These are phyloP conservation scores for Hipposideros larvatus DNA, from an alignment of 2,797 vertebrate genomes.

Conservation along the genomic window DNA sequence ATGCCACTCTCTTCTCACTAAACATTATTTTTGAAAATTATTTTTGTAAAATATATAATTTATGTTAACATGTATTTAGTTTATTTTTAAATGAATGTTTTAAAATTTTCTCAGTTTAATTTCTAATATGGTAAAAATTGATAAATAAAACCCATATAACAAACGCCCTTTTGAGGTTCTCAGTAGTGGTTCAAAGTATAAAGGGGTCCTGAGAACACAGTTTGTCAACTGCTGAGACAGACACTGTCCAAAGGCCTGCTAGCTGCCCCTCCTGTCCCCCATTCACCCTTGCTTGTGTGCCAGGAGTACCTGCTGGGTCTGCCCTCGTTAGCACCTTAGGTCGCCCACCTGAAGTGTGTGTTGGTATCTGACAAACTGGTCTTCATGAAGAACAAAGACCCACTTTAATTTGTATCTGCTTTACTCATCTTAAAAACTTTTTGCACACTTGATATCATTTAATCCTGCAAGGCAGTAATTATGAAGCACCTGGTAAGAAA, in stretches of 20 bases:
- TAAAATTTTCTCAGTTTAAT: neutral
- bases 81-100: neutral
- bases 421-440: slow-evolving; percentile 9
- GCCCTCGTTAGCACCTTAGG: neutral
- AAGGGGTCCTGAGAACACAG: neutral
- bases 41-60: slow-evolving; percentile 20
- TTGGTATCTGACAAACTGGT: neutral
- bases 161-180: neutral
- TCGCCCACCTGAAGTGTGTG: neutral
- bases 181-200: neutral
- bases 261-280: neutral
- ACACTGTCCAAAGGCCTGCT: neutral
- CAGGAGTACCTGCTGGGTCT: rapidly evolving
- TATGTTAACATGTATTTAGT: neutral
- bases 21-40: neutral
- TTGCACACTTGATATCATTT: neutral
- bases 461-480: neutral
- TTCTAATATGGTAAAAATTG: slow-evolving; percentile 14
- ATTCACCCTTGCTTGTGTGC: neutral
- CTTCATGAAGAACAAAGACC: neutral
- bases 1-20: neutral
- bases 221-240: neutral
- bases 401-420: neutral
- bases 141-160: neutral
- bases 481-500: neutral